Percentiles rank a stretch among this genome's conserved stretches.
phyloP scores from a whole-genome alignment of 2,113 vertebrate genomes.

The Ginglymostoma cirratum region DNA sequence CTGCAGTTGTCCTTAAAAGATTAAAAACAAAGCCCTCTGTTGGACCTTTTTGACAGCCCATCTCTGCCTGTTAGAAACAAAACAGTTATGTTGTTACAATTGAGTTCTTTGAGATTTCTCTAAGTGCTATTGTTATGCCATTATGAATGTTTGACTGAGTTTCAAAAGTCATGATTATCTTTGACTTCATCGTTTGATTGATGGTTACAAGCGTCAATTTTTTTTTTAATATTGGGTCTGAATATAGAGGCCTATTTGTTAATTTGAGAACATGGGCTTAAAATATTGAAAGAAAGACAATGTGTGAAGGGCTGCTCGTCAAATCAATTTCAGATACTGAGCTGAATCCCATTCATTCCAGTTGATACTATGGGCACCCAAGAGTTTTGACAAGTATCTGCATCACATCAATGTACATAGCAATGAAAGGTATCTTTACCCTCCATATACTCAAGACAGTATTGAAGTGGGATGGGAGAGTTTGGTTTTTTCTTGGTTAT shows the following conservation, averaged over 20 bases:
- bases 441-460: not conserved
- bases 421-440: not conserved
- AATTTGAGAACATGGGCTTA: not conserved
- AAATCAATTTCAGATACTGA: not conserved
- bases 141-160: not conserved
- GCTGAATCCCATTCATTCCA: not conserved
- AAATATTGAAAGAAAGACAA: not conserved
- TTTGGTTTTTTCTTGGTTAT: not conserved
- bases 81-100: not conserved
- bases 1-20: not conserved
- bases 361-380: not conserved
- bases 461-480: not conserved
- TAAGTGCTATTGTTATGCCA: not conserved
- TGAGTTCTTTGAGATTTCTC: not conserved
- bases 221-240: not conserved
- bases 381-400: not conserved
- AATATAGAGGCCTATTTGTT: not conserved
- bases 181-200: not conserved
- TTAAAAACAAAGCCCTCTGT: not conserved
- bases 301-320: not conserved
- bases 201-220: not conserved
- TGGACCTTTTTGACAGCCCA: not conserved
- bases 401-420: not conserved
- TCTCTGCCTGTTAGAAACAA: not conserved
- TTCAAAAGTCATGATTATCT: not conserved